A percentile compares a stretch with the other conserved stretches of the same genome.
These are phyloP conservation scores for Dendrolimus punctatus DNA, from an alignment of 1,140 invertebrate species.

Conservation along the genomic window DNA sequence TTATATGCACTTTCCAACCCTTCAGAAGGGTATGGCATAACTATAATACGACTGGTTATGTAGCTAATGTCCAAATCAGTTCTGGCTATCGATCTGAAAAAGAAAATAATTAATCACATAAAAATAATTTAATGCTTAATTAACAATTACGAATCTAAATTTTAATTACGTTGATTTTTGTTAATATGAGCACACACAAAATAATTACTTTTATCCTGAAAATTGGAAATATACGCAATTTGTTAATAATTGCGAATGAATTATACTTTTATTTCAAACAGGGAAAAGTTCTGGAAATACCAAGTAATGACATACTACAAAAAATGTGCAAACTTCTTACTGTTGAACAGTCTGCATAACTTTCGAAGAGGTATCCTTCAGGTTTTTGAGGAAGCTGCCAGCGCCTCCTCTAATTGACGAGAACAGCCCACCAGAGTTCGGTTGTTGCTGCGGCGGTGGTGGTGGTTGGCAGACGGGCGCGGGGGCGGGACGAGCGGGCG, in stretches of 20 bases:
- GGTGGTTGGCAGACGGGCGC: constrained; percentile 50
- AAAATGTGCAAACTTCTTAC: constrained; percentile 71
- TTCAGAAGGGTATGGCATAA: constrained; percentile 96
- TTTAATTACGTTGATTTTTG: too few relatives aligned
- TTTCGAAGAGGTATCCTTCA: constrained; percentile 96
- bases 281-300: background rate
- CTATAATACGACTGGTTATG: constrained; percentile 88
- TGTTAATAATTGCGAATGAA: background rate
- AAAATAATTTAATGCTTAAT: background rate
- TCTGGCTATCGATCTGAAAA: constrained; percentile 86
- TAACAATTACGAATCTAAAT: background rate
- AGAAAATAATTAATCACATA: background rate
- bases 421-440: constrained; percentile 77
- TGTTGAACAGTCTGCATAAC: constrained; percentile 97
- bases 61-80: constrained; percentile 93
- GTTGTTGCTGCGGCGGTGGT: constrained; percentile 47
- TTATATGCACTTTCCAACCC: constrained; percentile 94
- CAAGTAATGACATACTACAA: constrained; percentile 3
- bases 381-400: constrained; percentile 91
- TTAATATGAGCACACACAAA: too few relatives aligned
- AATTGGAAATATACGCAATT: too few relatives aligned
- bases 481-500: constrained; percentile 38
- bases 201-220: too few relatives aligned
- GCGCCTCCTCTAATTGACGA: constrained; percentile 88
- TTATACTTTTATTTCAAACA: too few relatives aligned